Conservation (phyloP, 1,140 invertebrate genomes). For the Lepidurus arcticus region DNA sequence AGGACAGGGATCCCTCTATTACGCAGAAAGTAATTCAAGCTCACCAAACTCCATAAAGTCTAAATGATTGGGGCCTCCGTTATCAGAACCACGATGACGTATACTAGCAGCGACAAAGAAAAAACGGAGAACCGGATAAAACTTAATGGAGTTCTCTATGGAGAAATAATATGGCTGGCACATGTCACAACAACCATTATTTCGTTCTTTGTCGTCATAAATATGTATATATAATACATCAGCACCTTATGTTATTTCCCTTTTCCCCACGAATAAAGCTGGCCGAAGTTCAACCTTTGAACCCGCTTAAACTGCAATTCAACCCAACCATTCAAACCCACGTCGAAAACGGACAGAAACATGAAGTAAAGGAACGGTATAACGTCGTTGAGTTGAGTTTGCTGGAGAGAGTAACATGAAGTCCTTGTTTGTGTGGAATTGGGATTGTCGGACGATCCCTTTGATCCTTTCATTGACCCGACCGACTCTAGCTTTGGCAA, state of each 20-base stretch:
- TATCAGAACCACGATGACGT: neutral
- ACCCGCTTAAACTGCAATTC: too few relatives aligned
- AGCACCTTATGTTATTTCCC: too few relatives aligned
- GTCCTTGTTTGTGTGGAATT: neutral
- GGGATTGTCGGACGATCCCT: neutral
- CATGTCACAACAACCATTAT: neutral
- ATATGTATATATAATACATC: too few relatives aligned
- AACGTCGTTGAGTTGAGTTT: neutral
- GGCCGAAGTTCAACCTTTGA: too few relatives aligned
- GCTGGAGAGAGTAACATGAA: neutral
- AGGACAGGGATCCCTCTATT: neutral
- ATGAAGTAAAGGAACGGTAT: neutral
- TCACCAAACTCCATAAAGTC: neutral
- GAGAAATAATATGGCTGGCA: neutral
- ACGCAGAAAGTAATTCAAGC: neutral
- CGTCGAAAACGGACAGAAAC: too few relatives aligned
- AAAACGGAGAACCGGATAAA: neutral
- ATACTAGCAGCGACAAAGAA: neutral
- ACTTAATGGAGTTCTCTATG: neutral
- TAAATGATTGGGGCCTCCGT: neutral
- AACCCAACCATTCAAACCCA: too few relatives aligned
- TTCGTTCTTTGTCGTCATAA: neutral
- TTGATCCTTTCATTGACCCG: constrained; percentile 5
- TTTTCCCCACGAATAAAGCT: too few relatives aligned
- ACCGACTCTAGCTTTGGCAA: neutral